Base-by-base conservation (phyloP, 2,797 vertebrate species). In the Eleutherodactylus coqui region DNA sequence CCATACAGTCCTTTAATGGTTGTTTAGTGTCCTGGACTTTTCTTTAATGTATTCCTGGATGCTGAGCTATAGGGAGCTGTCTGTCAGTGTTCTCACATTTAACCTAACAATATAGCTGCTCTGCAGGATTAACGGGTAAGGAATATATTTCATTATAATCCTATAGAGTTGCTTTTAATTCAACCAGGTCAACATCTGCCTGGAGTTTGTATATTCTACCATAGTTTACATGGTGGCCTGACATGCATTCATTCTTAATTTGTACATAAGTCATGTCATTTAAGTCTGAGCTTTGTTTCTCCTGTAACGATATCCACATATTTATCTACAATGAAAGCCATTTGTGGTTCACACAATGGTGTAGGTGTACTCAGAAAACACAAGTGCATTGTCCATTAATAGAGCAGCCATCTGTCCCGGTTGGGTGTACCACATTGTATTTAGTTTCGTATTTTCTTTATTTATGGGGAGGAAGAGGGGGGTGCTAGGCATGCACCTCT, bases 281-380 rank as follows among this genome's bases (percentile, higher is more conserved):
- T n/a, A 72, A 6, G 24, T 69, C 34, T 38, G 34, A 69, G 10
- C 9, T 8, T 21, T 76, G 75, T 80, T 10, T 67, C 19, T 32
- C 11, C n/a, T 83, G 69, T 32, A 51, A 55, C 38, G 45, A 84
- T 62, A 24, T 53, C 34, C 14, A 13, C 14, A 24, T 36, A 6
- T 78, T n/a, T 32, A 70, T 58, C 27, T 72, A 70, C 76, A 55
- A 79, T 85, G 55, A 86, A 80, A 82, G 21, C 17, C 41, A 75
- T 76, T 75, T 76, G 47, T 36, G 7, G 34, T 43, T 53, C 60
- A 53, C 43, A 82, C 4, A 75, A 69, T 36, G 11, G 45, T 41
- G 3, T 41, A 11, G 36, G 69, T 55, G 34, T 75, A 43, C 81
- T 47, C 47, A 86, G 51, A 49, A 27, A 64, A 58, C 36, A 69